Evolutionary conservation across 2,113 vertebrate species (phyloP), one percentile per base, ranked within the genome.

Genomic region (Ciconia stormi): DNA sequence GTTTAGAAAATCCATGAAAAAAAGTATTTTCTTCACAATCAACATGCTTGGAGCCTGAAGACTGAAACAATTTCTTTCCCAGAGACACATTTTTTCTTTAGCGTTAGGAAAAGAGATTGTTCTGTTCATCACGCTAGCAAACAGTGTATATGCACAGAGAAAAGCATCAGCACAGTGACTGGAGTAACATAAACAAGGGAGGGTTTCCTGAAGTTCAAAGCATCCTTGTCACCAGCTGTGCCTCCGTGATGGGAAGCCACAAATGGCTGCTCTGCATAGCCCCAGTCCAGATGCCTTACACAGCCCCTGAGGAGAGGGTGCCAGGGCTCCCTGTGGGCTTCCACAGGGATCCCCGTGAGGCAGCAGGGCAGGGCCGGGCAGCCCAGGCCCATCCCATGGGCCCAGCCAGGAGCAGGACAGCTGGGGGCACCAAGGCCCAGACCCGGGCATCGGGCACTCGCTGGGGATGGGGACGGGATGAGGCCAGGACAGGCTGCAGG

Each of bases 401-500:
- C 29, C 20, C 36, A 46, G 11, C 12, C 50, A 18, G 12, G 23
- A 92, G n/a, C 26, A 44, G 44, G 21, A 19, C 73, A 25, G 11
- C 32, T 16, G 13, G 6, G 29, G 5, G 5, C 46, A 61, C 15
- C 4, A 3, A 46, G 59, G 52, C 3, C 4, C 53, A 47, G 7
- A 7, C 4, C 40, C 1, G 2, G 27, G 38, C 36, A 8, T 0
- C 11, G 22, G 34, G 9, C 20, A 21, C 25, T 62, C 27, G 9
- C 29, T n/a, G 32, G 38, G 42, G 5, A 23, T 3, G 13, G 20
- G 22, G 9, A 10, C 1, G 3, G 25, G 50, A 20, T 1, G 4
- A 32, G 38, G 16, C 7, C 56, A 42, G n/a, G 21, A 21, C 0
- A 1, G 22, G 19, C 36, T 73, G 46, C 25, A 0, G 0, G 19